Evolutionary conservation across 2,797 vertebrate genomes (phyloP), one percentile per base, ranked within the genome.

Genomic region (Numenius phaeopus): DNA sequence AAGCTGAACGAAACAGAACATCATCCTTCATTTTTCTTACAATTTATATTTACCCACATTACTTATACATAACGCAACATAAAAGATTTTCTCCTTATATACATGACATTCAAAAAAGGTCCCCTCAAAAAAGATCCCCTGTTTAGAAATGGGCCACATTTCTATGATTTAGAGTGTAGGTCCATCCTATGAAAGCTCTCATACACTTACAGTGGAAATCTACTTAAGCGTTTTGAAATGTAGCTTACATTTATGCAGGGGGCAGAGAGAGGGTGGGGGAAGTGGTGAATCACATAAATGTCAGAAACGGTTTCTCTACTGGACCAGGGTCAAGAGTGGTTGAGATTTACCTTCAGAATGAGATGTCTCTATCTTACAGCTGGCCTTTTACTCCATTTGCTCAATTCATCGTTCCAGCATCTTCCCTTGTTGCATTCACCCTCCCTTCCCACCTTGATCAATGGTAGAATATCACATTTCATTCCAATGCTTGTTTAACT

Each of bases 181-280:
- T 49, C 12, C 47, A 24, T 49, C 47, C 47, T 23, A 24, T 13
- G 61, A 70, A 77, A 20, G 39, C 24, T 52, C 34, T 65, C 4
- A 0, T 9, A 55, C 11, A 42, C 40, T 61, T 72, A n/a, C 9
- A 57, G n/a, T 29, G 14, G 19, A 78, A 69, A 72, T 55, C 54
- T 50, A 49, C 27, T 49, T 49, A 49, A 24, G 49, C 8, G 24
- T 50, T 50, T 50, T 27, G 49, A 77, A 80, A 79, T 9, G 29
- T 11, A 30, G 20, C 6, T 86, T 75, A 50, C n/a, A 42, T 58
- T 39, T 44, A 59, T 20, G 49, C 23, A 58, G 26, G 50, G 26
- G 26, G 26, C 26, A 27, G 26, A 24, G 10, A 21, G 20, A 5
- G 11, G 4, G 1, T 1, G 4, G 2, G 21, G 11, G 12, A 40